Evolutionary conservation across 2,113 vertebrate genomes (phyloP), one percentile per base, ranked within the genome.

Genomic region (Clarias gariepinus): DNA sequence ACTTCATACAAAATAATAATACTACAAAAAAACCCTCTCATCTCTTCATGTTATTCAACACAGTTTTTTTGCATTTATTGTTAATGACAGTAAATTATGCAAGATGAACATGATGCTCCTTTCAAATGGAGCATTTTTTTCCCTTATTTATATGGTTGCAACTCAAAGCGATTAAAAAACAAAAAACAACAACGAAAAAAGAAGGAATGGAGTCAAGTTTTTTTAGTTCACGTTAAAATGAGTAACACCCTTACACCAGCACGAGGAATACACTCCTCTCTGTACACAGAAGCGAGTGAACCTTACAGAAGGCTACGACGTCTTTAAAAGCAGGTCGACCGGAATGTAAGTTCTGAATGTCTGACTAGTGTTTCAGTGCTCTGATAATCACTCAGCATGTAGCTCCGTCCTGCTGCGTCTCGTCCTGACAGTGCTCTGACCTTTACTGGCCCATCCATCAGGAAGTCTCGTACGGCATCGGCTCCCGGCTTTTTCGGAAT

Each of bases 41-140:
- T 64, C 53, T 82, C 28, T 41, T 58, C 28, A 23, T 36, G 30
- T 77, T 58, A 23, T 76, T 89, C 36, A 85, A 86, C 84, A 87
- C 89, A 86, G 78, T 84, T 81, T 82, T 80, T 88, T 80, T 83
- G 90, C 61, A 87, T 90, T 91, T 90, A 91, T 91, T 91, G 85
- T 85, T 88, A 87, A 89, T 85, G 86, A 90, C 87, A 88, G 87
- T 89, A 89, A 89, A 66, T 82, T 84, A 86, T 88, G 87, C 83
- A 85, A 80, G 83, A 86, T 83, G 74, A 89, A 87, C 77, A 87
- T 57, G 87, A 90, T 47, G 58, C 57, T 83, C 73, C 76, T 87
- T 84, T 87, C 52, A 86, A 88, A 87, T 79, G 57, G 57, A 83
- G 61, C 81, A 19, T 28, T 82, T 55, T 66, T 84, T 83, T 84